Evolutionary conservation across 2,113 vertebrate species (phyloP).

Genomic region (Brienomyrus longianalis): DNA sequence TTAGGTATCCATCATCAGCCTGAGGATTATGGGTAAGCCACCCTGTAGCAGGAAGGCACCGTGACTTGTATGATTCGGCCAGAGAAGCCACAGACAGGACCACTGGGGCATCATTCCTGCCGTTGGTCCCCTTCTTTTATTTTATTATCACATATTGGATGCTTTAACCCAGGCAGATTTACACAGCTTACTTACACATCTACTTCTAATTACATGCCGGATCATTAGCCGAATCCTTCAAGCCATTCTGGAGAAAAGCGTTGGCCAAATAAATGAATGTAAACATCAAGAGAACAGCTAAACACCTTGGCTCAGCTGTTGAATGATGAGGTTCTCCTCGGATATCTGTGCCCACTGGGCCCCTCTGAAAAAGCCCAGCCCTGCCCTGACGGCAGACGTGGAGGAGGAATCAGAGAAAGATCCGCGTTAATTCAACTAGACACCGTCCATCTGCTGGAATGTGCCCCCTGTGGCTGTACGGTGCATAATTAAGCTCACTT

Average conservation of each 20-base stretch:
- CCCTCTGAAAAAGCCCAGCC: background rate
- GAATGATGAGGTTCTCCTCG: background rate
- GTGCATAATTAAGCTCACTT: constrained; percentile 31
- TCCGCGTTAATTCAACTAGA: constrained; percentile 28
- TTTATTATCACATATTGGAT: background rate
- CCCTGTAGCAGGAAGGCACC: background rate
- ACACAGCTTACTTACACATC: background rate
- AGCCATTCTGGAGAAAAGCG: background rate
- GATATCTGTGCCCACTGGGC: background rate
- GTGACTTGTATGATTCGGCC: background rate
- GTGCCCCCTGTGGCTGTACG: constrained; percentile 12
- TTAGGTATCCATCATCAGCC: background rate
- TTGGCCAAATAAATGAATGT: background rate
- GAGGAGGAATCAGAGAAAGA: background rate
- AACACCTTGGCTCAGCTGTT: background rate
- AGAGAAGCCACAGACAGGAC: background rate
- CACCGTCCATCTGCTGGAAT: constrained; percentile 29
- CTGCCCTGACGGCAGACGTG: background rate
- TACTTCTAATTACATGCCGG: background rate
- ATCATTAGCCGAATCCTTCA: background rate
- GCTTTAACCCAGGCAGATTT: background rate
- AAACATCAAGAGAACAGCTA: background rate
- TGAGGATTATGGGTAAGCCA: background rate
- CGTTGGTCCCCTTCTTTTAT: background rate
- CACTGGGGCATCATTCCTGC: background rate